A percentile compares a stretch with the other conserved stretches of the same genome.
These are phyloP conservation scores for Anguilla pacifica DNA, from an alignment of 2,797 vertebrate species.

Conservation along the genomic window DNA sequence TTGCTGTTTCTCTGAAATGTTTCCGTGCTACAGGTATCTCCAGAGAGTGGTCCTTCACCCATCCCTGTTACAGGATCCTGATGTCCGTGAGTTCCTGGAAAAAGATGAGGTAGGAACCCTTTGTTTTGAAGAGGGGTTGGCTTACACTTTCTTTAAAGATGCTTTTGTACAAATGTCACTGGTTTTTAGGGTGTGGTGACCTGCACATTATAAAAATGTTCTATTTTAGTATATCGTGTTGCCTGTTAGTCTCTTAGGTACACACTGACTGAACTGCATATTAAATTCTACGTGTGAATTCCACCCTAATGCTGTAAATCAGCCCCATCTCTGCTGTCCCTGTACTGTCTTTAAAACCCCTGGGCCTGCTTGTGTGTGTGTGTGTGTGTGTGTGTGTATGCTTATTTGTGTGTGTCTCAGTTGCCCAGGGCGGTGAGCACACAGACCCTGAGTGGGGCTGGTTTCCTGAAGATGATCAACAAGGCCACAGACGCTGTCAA, in stretches of 20 bases:
- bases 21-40: slow-evolving; percentile 77
- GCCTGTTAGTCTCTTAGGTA: neutral
- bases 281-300: neutral
- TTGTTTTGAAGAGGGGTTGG: neutral
- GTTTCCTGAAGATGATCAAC: slow-evolving; percentile 97
- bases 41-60: slow-evolving; percentile 88
- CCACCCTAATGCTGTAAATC: neutral
- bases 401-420: slow-evolving; percentile 59
- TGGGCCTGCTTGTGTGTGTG: neutral
- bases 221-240: neutral
- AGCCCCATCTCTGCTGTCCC: neutral
- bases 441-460: slow-evolving; percentile 89
- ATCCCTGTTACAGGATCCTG: slow-evolving; percentile 88
- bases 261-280: neutral
- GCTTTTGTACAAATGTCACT: neutral
- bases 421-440: slow-evolving; percentile 90
- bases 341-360: neutral
- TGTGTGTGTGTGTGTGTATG: neutral
- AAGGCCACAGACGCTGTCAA: slow-evolving; percentile 93
- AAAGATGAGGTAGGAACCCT: slow-evolving; percentile 83
- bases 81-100: slow-evolving; percentile 93
- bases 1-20: neutral
- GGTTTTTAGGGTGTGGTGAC: neutral
- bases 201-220: neutral
- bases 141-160: slow-evolving; percentile 1